Conservation (phyloP, 2,113 vertebrate species). For the Cettia cetti region DNA sequence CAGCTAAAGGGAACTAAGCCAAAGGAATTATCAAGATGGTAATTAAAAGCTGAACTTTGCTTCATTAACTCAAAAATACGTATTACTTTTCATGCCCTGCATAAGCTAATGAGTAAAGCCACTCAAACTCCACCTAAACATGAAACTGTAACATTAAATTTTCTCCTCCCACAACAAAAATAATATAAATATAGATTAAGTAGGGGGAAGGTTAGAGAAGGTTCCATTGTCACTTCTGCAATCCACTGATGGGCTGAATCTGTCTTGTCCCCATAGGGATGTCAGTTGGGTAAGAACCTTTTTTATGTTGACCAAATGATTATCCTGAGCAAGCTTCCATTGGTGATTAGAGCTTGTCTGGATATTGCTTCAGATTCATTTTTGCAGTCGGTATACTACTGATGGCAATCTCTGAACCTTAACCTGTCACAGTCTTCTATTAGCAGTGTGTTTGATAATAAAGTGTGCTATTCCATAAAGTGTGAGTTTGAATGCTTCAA, state of each 20-base stretch:
- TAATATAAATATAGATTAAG: background rate
- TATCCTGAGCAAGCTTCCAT: background rate
- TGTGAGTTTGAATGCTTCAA: background rate
- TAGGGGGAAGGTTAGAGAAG: background rate
- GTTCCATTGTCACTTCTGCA: background rate
- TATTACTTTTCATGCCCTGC: background rate
- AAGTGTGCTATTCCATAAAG: background rate
- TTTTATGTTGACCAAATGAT: background rate
- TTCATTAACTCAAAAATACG: background rate
- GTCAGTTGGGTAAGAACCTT: background rate
- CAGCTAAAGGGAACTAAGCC: background rate
- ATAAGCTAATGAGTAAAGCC: background rate
- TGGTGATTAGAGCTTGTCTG: background rate
- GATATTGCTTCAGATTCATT: background rate
- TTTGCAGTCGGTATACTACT: background rate
- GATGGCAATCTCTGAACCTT: background rate
- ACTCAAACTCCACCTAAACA: background rate
- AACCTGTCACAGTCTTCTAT: background rate
- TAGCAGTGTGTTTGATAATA: background rate
- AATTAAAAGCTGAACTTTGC: background rate
- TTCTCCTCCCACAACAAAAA: background rate
- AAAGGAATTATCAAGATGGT: background rate
- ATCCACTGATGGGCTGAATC: background rate
- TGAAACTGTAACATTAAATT: fast-evolving
- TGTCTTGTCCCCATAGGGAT: background rate